Conservation (phyloP, 2,888 invertebrate genomes). For the Spatulosminthurus flaviceps region DNA sequence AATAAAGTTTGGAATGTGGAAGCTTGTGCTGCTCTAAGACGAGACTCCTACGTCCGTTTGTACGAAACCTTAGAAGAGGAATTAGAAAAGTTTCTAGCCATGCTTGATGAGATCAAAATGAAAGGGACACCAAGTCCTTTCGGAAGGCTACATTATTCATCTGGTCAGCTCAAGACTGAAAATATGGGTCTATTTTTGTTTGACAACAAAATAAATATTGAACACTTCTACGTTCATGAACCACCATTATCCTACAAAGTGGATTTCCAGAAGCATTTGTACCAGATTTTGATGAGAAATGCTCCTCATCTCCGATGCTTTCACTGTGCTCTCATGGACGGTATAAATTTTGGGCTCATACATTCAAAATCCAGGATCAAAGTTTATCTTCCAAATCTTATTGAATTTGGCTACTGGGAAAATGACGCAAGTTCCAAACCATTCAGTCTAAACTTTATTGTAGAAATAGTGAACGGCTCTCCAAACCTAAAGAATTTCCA, state of each 20-base stretch:
- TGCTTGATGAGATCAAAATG: not conserved
- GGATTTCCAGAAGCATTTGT: constrained; percentile 10
- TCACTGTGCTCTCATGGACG: constrained; percentile 8
- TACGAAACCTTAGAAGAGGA: constrained; percentile 16
- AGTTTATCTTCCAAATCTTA: constrained; percentile 15
- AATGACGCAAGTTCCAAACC: constrained; percentile 7
- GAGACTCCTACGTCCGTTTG: not conserved
- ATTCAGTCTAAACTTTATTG: constrained; percentile 1
- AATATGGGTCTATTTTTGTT: constrained; percentile 15
- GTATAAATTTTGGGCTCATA: not conserved
- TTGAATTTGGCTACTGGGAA: constrained; percentile 42
- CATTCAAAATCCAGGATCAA: not conserved
- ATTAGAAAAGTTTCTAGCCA: not conserved
- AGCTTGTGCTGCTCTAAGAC: constrained; percentile 37
- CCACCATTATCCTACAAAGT: constrained; percentile 3
- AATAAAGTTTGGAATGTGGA: constrained; percentile 38
- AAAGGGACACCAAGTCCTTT: constrained; percentile 1
- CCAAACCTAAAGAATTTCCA: constrained; percentile 34
- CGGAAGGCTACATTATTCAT: not conserved
- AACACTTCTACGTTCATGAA: not conserved
- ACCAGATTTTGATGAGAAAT: constrained; percentile 25
- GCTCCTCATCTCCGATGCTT: constrained; percentile 5
- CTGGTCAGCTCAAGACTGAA: constrained; percentile 1
- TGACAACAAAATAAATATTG: not conserved
- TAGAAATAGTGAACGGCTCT: constrained; percentile 16